A percentile compares a stretch with the other conserved stretches of the same genome.
Conservation (phyloP, 1,140 invertebrate genomes). For the Drosophila trapezifrons region DNA sequence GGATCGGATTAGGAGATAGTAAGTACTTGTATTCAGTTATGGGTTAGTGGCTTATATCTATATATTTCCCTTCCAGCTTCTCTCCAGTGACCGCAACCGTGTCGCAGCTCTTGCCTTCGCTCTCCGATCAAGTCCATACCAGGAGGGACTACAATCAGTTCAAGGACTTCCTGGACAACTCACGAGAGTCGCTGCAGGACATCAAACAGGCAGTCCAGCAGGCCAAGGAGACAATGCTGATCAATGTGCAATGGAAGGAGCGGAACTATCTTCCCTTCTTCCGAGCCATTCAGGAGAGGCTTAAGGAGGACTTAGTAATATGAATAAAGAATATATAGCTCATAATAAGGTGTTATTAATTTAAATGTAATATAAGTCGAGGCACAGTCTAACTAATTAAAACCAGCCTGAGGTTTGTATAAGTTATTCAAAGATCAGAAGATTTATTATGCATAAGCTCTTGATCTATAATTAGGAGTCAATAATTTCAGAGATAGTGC, state of each 20-base stretch:
- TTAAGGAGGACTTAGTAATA: neutral
- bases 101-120: constrained; percentile 74
- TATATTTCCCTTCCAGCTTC: constrained; percentile 68
- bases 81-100: constrained; percentile 78
- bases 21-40: constrained; percentile 67
- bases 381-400: no score
- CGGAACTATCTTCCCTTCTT: constrained; percentile 59
- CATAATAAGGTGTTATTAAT: no score
- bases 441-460: neutral
- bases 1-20: constrained; percentile 86
- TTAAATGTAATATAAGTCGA: neutral
- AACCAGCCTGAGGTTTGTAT: no score
- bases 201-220: constrained; percentile 84
- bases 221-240: constrained; percentile 84
- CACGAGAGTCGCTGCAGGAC: constrained; percentile 81
- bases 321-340: neutral
- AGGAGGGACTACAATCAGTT: constrained; percentile 84
- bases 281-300: constrained; percentile 9
- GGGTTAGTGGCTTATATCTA: neutral
- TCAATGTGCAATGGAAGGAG: constrained; percentile 85
- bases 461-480: no score
- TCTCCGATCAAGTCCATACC: constrained; percentile 84
- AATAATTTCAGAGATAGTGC: no score
- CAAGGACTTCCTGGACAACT: constrained; percentile 79
- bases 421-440: neutral